Evolutionary conservation across 2,113 vertebrate genomes (phyloP).

Genomic region (Naja naja): DNA sequence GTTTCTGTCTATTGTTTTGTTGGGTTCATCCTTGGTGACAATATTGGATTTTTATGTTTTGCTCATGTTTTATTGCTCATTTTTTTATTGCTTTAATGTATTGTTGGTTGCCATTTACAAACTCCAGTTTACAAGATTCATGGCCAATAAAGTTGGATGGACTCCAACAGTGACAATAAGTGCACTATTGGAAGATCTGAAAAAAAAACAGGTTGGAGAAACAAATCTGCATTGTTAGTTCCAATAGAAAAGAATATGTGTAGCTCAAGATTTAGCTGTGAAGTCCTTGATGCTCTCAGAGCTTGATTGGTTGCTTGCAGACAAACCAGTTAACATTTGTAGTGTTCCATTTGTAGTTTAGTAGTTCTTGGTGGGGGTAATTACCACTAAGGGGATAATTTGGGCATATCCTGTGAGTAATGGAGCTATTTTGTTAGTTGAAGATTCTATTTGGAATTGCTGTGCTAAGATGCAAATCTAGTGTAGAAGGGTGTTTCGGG

Average conservation of each 20-base stretch:
- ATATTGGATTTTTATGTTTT: neutral
- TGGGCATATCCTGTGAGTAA: neutral
- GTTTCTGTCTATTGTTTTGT: neutral
- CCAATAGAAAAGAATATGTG: neutral
- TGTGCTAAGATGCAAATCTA: neutral
- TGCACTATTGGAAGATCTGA: neutral
- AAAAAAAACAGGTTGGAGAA: neutral
- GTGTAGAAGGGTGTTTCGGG: rapidly evolving
- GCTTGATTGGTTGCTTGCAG: neutral
- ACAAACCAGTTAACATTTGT: neutral
- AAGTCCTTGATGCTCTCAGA: neutral
- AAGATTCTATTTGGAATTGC: neutral
- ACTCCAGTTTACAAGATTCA: neutral
- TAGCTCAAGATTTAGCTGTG: neutral
- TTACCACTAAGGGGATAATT: neutral
- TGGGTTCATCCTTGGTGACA: neutral
- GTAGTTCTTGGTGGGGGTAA: neutral
- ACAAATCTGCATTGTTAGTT: neutral
- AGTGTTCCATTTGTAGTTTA: neutral
- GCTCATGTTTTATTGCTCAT: neutral
- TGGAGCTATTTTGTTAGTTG: neutral
- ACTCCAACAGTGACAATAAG: neutral
- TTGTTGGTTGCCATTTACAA: neutral
- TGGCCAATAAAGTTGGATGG: neutral
- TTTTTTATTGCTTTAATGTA: neutral